Base-by-base conservation (phyloP, 2,888 invertebrate species). In the Hyppa rectilinea region DNA sequence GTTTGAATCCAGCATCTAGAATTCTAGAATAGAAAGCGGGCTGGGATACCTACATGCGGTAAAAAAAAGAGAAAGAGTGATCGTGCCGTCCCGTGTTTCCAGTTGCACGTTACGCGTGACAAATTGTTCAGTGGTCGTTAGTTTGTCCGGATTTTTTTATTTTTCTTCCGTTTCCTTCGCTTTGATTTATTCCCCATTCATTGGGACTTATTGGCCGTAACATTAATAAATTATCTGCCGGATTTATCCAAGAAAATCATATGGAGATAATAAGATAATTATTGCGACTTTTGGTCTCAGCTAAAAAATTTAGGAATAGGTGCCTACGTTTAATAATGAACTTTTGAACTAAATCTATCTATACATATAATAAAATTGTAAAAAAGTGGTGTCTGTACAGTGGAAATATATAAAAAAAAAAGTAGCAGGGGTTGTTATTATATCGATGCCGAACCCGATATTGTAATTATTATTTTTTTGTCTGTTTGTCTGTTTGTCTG, bases 141-240 rank as follows among this genome's bases (percentile, higher is more conserved):
- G 56, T 55, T 34, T 45, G 45, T 60, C 6, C 4, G 23, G 1
- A 2, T 38, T 47, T 76, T 31, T 61, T 58, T 47, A 2, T 20
- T 47, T 38, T 38, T 50, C 56, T 72, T 72, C 47, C 10, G 61
- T 79, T 66, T 66, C 50, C 66, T 43, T 34, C 7, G 14, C 20
- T 49, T 61, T 77, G 75, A 80, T 67, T 80, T 80, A 59, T 74
- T 31, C 6, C 1, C 47, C 29, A 55, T 59, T 78, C 53, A 55
- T 38, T 31, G 40, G 5, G 26, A 60, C 26, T 60, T 69, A 74
- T 53, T 49, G 53, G 23, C 36, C 60, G 49, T 60, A 45, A 74
- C 23, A 77, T 34, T 49, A 38, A 60, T 52, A 43, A 26, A 49
- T 53, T 38, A n/a, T 34, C 20, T 40, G 5, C 4, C 38, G 26